Evolutionary conservation across 2,113 vertebrate genomes (phyloP), one percentile per base, ranked within the genome.

Genomic region (Delphinapterus leucas): DNA sequence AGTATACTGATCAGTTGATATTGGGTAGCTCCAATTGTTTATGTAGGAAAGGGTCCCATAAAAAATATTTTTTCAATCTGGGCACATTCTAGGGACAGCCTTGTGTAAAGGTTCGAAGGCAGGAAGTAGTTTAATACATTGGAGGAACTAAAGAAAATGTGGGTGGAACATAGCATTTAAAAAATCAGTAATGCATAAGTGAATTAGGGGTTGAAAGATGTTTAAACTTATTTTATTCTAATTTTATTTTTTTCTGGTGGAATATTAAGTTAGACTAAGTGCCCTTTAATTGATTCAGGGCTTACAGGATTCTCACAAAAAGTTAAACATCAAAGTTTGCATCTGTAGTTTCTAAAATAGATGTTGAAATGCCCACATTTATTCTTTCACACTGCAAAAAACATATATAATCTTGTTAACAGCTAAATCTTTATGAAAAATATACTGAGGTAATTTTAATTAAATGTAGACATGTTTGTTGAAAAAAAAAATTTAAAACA

Each of bases 21-120:
- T 31, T 7, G 41, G 21, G 33, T 14, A 33, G 9, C 44, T 67
- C 23, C 44, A 55, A 55, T 63, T 55, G 61, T 58, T 74, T 65
- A 81, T 9, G 23, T 41, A 53, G 25, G 33, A 12, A n/a, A 70
- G 5, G 61, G 5, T 21, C 6, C 4, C n/a, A 41, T 49, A 61
- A 74, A 49, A 86, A 83, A 17, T 38, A 44, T 63, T 79, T 90
- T 70, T 36, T 47, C 77, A 17, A 6, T 1, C 15, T 13, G 21
- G 20, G 14, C 2, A 14, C 12, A 76, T 44, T 21, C 12, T 73
- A 58, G 20, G 18, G 12, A 44, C 3, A 63, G 21, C 8, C 23
- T 10, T 36, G 2, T n/a, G 3, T 14, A 33, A 3, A 77, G 23
- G 15, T 5, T 23, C 8, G 0, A 1, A 87, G 13, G 26, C 1